These are phyloP conservation scores for Aphodius sticticus DNA, from an alignment of 2,888 invertebrate species.

Conservation along the genomic window DNA sequence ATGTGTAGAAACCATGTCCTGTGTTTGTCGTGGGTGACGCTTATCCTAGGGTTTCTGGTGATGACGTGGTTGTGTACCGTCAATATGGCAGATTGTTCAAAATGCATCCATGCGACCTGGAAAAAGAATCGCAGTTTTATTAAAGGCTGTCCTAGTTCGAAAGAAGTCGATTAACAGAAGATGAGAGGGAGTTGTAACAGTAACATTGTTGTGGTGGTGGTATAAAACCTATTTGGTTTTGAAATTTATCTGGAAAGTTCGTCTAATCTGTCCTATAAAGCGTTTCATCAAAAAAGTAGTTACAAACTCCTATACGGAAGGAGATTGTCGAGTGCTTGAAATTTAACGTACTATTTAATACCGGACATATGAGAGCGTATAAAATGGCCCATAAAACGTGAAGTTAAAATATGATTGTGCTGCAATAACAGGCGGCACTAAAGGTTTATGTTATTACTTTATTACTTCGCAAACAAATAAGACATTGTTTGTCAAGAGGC, in stretches of 20 bases:
- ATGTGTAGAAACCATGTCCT: slow-evolving; percentile 94
- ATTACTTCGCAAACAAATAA: slow-evolving; percentile 17
- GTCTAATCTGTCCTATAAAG: background rate
- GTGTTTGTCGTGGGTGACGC: slow-evolving; percentile 91
- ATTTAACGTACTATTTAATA: slow-evolving; percentile 33
- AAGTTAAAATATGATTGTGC: slow-evolving; percentile 45
- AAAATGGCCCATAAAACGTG: slow-evolving; percentile 30
- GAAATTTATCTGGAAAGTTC: slow-evolving; percentile 4
- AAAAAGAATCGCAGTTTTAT: slow-evolving; percentile 44
- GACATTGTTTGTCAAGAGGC: background rate
- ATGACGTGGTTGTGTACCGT: slow-evolving; percentile 95
- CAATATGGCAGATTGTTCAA: slow-evolving; percentile 91
- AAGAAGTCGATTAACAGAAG: background rate
- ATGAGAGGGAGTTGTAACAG: background rate
- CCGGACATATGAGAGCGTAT: slow-evolving; percentile 32
- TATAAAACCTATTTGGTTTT: slow-evolving; percentile 5
- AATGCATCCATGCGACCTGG: slow-evolving; percentile 97
- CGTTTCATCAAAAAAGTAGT: slow-evolving; percentile 30
- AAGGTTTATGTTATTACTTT: slow-evolving; percentile 46
- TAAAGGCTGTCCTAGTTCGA: background rate
- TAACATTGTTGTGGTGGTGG: slow-evolving; percentile 6
- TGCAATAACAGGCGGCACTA: slow-evolving; percentile 45
- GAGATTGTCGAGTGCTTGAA: slow-evolving; percentile 22
- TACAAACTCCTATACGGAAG: slow-evolving; percentile 28
- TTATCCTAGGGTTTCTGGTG: slow-evolving; percentile 90